These are phyloP conservation scores for Leptopterna dolabrata DNA, from an alignment of 2,888 invertebrate species.

Conservation along the genomic window DNA sequence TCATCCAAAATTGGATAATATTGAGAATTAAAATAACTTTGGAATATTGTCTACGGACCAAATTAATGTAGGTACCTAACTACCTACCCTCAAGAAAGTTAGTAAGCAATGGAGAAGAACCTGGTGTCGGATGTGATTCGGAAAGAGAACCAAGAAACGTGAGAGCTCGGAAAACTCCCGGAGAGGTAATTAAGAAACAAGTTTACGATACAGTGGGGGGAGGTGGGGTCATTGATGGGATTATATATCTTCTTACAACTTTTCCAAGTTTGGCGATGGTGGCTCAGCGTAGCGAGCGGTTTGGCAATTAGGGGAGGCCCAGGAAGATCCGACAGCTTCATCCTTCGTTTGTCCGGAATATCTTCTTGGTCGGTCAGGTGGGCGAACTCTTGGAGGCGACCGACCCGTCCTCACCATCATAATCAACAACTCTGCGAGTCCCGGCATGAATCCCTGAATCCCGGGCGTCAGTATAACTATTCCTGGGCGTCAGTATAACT, in stretches of 20 bases:
- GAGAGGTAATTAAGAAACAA: conserved; percentile 48
- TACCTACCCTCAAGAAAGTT: neutral
- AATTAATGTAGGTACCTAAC: neutral
- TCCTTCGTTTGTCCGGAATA: neutral
- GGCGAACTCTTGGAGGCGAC: neutral
- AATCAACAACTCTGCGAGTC: neutral
- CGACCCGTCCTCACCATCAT: neutral
- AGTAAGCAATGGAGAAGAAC: neutral
- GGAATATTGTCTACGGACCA: no score
- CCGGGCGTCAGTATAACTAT: no score
- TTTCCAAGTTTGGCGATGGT: conserved; percentile 19
- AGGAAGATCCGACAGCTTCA: neutral
- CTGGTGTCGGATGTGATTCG: neutral
- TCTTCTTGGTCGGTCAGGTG: neutral
- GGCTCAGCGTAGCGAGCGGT: neutral
- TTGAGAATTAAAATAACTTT: no score
- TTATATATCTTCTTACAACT: conserved; percentile 49
- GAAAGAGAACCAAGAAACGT: neutral
- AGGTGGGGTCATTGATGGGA: conserved; percentile 33
- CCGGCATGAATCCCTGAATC: neutral
- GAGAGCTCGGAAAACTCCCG: conserved; percentile 14
- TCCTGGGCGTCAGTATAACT: no score
- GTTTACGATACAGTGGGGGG: neutral
- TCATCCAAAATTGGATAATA: no score
- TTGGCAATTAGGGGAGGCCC: neutral